Evolutionary conservation across 2,113 vertebrate species (phyloP), one percentile per base, ranked within the genome.

Genomic region (Myotis brandtii): DNA sequence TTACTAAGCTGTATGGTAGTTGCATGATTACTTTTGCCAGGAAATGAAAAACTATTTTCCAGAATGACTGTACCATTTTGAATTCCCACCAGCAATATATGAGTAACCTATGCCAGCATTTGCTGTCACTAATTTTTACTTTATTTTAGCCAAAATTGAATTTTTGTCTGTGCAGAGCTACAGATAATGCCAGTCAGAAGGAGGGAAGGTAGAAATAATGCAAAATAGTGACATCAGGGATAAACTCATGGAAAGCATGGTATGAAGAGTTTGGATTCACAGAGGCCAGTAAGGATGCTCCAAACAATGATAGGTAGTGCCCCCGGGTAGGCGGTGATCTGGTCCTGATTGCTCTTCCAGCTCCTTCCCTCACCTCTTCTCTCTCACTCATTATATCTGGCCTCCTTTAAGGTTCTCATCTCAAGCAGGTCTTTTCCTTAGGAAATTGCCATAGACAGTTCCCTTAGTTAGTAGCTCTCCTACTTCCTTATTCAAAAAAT

Each of bases 61-160:
- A 77, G 52, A 82, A 86, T 46, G 70, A 21, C 52, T 86, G 43
- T 70, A 66, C 27, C 76, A 73, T 73, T 82, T 93, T 69, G 70
- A 69, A 87, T 75, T 80, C 32, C 46, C 52, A 72, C 46, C 52
- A 54, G 62, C 20, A 79, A 43, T 30, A 40, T 30, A 32, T 5
- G 62, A 93, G 70, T 18, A 23, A 79, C n/a, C 34, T 27, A 64
- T 83, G 46, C 25, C 46, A 84, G 64, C 46, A 59, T 54, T 73
- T 59, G 46, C 37, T 37, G 4, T 70, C 18, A 32, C 3, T 72
- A 6, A 23, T 79, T 43, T 69, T 80, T n/a, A 21, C 80, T 50
- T 62, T 91, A 40, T 93, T 64, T 76, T 62, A 91, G 54, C 27
- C 46, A 83, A 82, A 9, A 66, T 37, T 46, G 43, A 69, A 86